Evolutionary conservation across 2,888 invertebrate species (phyloP), one percentile per base, ranked within the genome.

Genomic region (Phytoseiulus persimilis): DNA sequence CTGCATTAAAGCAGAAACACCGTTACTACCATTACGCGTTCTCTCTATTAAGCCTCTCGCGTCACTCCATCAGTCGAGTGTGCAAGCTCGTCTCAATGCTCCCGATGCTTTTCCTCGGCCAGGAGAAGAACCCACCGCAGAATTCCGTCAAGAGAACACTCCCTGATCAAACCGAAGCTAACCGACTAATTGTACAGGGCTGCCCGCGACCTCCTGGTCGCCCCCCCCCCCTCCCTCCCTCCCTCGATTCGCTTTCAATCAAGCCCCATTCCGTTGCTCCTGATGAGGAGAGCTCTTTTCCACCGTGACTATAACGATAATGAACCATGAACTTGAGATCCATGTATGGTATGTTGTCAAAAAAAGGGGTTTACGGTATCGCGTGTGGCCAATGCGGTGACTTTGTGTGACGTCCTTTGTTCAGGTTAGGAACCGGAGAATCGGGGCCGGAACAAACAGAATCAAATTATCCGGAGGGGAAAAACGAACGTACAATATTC

Each of bases 1-100:
- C 65, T 65, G 65, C 65, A 65, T 65, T 65, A 65, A 65, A 65
- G 65, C 65, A 65, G 65, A 65, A 65, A 65, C 65, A 65, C 65
- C 65, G 65, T 65, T 65, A 65, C 65, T 65, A 65, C 65, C 65
- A 65, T 65, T 65, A 65, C 23, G 65, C 65, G 65, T 65, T 14
- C 23, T 65, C 65, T 65, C 65, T 65, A 65, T 65, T 65, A 65
- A 18, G 65, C 65, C 11, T 65, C 65, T 23, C 65, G 65, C 65
- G 65, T 65, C 65, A 65, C 65, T 65, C 65, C 65, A 65, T 65
- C 65, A 65, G 65, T 65, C 65, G 65, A 65, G 65, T 14, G 65
- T 65, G 65, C 65, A 65, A 65, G 65, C 28, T 65, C 65, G 14
- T 65, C 65, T 65, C 65, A 14, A 65, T 65, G 65, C 65, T 65